Evolutionary conservation across 2,888 invertebrate species (phyloP).

Genomic region (Ariolimax columbianus): DNA sequence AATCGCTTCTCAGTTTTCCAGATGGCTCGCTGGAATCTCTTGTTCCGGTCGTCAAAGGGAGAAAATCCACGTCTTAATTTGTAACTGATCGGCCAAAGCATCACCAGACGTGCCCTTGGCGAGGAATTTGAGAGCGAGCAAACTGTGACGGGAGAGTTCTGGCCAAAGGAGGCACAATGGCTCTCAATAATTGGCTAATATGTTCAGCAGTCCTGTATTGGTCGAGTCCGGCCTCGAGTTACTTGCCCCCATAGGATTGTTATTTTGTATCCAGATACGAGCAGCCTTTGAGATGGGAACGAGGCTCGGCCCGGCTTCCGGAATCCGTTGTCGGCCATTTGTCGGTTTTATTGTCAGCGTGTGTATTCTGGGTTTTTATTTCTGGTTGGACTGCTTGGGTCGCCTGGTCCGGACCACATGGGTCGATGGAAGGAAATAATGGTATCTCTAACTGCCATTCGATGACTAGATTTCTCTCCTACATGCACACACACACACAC

Average conservation of each 20-base stretch:
- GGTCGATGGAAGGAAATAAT: no score
- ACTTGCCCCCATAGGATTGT: conserved; percentile 3
- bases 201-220: conserved; percentile 12
- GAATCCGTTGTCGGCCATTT: not conserved
- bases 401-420: no score
- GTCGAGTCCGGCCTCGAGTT: not conserved
- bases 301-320: not conserved
- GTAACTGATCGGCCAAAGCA: conserved; percentile 19
- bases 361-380: not conserved
- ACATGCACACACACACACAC: no score
- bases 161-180: conserved; percentile 41
- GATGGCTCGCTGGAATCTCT: not conserved
- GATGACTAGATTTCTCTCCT: no score
- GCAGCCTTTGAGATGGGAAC: conserved; percentile 29
- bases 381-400: no score
- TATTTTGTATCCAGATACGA: conserved; percentile 46
- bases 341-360: not conserved
- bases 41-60: conserved; percentile 9
- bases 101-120: conserved; percentile 25
- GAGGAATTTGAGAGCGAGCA: conserved; percentile 45
- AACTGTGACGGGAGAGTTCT: conserved; percentile 2
- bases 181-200: conserved; percentile 53
- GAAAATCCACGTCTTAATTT: conserved; percentile 40
- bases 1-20: conserved; percentile 29
- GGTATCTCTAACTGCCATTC: no score